Base-by-base conservation (phyloP, 2,113 vertebrate genomes). In the Heterotilapia buettikoferi region DNA sequence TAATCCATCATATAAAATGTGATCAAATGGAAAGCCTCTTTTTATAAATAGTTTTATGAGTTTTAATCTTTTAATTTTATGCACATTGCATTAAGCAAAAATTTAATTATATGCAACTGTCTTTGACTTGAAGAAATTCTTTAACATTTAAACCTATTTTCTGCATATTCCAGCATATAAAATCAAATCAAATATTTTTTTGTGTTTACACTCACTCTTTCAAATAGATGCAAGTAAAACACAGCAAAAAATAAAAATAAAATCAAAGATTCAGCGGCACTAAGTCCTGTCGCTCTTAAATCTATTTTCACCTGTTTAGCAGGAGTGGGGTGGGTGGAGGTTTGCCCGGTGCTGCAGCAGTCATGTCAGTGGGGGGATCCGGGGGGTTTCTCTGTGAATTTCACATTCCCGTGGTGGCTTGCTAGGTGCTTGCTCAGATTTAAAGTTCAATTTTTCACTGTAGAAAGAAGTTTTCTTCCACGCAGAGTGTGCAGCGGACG, bases 281-380 rank as follows among this genome's bases (percentile, higher is more conserved):
- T 61, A 33, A 61, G 2, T 61, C 29, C 57, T 10, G 26, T 61
- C 0, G 5, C 26, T 33, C 57, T 61, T 61, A 61, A 31, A 31
- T 31, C 5, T 18, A 33, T 33, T 61, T 19, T 33, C 57, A 61
- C 16, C 29, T 3, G 57, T 33, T 61, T 61, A 33, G 3, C 5
- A 33, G 16, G 9, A 61, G 57, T 4, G 1, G 1, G 57, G 5
- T 2, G 1, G 5, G 57, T 61, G 0, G 57, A 61, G 57, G 0
- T 61, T 33, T 1, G 29, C 1, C 56, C 13, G 13, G 56, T 59
- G 26, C 26, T 16, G 1, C 57, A 1, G 9, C 2, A 3, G 57
- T 19, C 29, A 61, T 61, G 29, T 61, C 57, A 6, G 16, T 10
- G 9, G 29, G 57, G 57, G 14, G 1, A 61, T 59, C 57, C 14